Evolutionary conservation across 2,113 vertebrate species (phyloP).

Genomic region (Neodon shergylaensis): DNA sequence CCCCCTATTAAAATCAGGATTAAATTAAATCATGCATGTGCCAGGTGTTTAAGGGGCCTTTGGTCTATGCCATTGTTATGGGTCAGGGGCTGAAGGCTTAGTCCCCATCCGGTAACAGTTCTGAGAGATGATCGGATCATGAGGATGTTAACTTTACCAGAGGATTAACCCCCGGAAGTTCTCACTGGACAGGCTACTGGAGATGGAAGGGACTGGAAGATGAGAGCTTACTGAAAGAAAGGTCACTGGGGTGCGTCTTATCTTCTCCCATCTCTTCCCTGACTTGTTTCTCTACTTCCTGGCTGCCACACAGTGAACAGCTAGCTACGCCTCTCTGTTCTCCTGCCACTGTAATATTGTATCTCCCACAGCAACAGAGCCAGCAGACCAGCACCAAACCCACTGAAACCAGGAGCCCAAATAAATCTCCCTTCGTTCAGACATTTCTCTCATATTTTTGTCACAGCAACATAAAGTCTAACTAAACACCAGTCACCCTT

Average conservation of each 20-base stretch:
- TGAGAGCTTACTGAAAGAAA: background rate
- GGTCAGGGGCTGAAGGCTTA: background rate
- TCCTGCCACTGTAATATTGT: background rate
- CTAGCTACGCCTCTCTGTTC: accelerated
- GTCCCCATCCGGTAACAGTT: background rate
- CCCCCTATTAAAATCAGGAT: background rate
- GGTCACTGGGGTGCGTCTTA: background rate
- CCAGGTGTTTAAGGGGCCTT: background rate
- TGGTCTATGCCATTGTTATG: background rate
- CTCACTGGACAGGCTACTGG: background rate
- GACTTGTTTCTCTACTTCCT: background rate
- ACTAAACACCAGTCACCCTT: background rate
- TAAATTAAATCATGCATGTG: background rate
- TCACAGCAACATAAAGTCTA: background rate
- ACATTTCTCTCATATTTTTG: background rate
- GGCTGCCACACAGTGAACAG: too few species aligned
- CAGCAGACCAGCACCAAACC: background rate
- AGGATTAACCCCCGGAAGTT: background rate
- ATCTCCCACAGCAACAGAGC: background rate
- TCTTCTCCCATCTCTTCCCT: background rate
- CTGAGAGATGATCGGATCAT: background rate
- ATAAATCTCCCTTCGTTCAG: background rate
- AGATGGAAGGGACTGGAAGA: background rate
- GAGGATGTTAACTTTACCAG: background rate
- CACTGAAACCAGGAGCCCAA: background rate